Evolutionary conservation across 1,140 invertebrate species (phyloP), one percentile per base, ranked within the genome.

Genomic region (Hypothenemus hampei): DNA sequence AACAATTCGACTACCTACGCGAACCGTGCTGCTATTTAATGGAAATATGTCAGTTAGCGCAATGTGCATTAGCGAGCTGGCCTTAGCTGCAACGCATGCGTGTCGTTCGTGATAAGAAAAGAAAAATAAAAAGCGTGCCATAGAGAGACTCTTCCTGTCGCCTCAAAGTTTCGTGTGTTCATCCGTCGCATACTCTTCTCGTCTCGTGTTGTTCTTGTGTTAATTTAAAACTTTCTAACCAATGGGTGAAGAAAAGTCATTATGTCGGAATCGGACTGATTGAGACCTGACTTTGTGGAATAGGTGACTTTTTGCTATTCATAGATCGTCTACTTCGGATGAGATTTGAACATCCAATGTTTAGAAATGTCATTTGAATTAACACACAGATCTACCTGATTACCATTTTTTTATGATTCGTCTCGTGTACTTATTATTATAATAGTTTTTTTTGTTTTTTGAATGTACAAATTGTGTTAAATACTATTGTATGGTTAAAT

Each of bases 391-490:
- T n/a, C n/a, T n/a, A n/a, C n/a, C n/a, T n/a, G n/a, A n/a, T n/a
- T n/a, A n/a, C n/a, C n/a, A n/a, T n/a, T n/a, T n/a, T n/a, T n/a
- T n/a, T n/a, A n/a, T n/a, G n/a, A n/a, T n/a, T n/a, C n/a, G n/a
- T n/a, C n/a, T n/a, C n/a, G n/a, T 70, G 69, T 71, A 71, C 69
- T 71, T 71, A 71, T 69, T 57, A 26, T n/a, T n/a, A n/a, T n/a
- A 51, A 65, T 63, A 61, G 53, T 57, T 67, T 55, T 58, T 60
- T 64, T 69, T 65, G 52, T 55, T 58, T 60, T 64, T 69, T 65
- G 52, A 71, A 69, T 71, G 69, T 70, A 69, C 68, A 71, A 69
- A 69, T 69, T 69, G 65, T 70, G 66, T 69, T 67, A 66, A 63
- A 33, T 47, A 44, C 26, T 23, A 16, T n/a, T n/a, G n/a, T 31